A percentile compares a stretch with the other conserved stretches of the same genome.
phyloP scores from a whole-genome alignment of 1,140 invertebrate species.

The Hypothenemus hampei region DNA sequence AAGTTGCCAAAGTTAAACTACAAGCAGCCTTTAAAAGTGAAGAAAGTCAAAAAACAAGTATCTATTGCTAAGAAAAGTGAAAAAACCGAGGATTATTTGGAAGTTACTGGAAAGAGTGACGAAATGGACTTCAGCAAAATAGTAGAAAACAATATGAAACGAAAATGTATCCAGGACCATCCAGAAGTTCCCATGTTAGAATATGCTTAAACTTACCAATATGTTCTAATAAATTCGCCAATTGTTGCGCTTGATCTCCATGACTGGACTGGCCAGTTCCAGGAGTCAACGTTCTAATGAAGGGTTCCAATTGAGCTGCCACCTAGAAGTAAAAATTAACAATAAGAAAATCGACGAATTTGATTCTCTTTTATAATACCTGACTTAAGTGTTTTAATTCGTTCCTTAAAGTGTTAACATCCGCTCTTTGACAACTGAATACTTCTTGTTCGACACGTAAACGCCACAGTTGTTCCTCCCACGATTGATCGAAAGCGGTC shows the following conservation, averaged over 20 bases:
- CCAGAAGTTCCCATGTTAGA: constrained; percentile 40
- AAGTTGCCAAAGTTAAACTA: constrained; percentile 33
- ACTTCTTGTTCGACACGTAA: constrained; percentile 66
- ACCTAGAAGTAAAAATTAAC: too few relatives aligned
- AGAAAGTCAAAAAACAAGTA: constrained; percentile 16
- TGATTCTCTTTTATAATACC: too few relatives aligned
- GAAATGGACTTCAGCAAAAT: constrained; percentile 41
- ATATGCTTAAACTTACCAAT: constrained; percentile 43
- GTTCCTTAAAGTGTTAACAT: constrained; percentile 57
- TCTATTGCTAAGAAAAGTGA: constrained; percentile 15
- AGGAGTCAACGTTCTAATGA: constrained; percentile 55
- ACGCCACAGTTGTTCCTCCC: constrained; percentile 66
- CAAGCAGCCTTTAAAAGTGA: constrained; percentile 16
- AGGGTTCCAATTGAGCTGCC: constrained; percentile 60
- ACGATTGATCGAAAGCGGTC: constrained; percentile 57
- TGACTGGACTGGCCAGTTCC: constrained; percentile 30
- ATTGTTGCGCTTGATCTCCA: constrained; percentile 45
- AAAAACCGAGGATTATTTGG: constrained; percentile 29
- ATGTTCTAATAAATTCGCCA: constrained; percentile 55
- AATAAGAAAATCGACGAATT: too few relatives aligned
- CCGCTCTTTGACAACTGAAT: constrained; percentile 55
- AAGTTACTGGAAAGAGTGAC: constrained; percentile 27
- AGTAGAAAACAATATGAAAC: constrained; percentile 33
- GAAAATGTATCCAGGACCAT: constrained; percentile 24
- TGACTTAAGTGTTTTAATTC: constrained; percentile 64